phyloP scores from a whole-genome alignment of 2,113 vertebrate species.

The Nycticebus coucang region DNA sequence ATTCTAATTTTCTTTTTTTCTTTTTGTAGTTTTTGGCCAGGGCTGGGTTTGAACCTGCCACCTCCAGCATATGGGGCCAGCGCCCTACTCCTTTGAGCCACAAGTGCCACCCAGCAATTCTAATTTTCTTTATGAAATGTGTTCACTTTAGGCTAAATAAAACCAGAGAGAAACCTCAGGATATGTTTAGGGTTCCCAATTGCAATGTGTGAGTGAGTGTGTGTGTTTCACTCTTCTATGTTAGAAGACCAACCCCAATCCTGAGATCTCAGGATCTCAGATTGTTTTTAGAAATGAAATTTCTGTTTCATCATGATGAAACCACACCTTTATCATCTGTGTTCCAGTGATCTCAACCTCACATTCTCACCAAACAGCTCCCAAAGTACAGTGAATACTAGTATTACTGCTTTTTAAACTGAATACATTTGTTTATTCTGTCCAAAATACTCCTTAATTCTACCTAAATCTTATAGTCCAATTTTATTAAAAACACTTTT shows the following conservation, averaged over 20 bases:
- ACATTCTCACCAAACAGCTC: background rate
- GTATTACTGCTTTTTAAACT: background rate
- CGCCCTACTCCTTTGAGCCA: too few relatives aligned
- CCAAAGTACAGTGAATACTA: background rate
- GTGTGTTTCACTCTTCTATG: background rate
- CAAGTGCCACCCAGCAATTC: background rate
- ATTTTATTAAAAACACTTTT: background rate
- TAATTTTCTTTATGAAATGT: background rate
- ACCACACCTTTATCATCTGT: background rate
- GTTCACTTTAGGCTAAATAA: background rate
- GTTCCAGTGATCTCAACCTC: background rate
- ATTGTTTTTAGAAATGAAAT: background rate
- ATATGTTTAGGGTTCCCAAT: background rate
- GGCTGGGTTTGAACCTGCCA: too few relatives aligned
- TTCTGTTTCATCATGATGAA: background rate
- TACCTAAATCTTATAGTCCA: background rate
- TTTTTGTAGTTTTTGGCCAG: too few relatives aligned
- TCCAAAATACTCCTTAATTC: background rate
- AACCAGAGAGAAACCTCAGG: background rate
- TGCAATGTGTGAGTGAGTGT: too few relatives aligned
- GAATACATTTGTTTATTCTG: background rate
- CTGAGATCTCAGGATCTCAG: background rate
- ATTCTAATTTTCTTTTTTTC: background rate
- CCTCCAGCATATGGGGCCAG: too few relatives aligned
- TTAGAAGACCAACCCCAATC: background rate